A percentile compares a stretch with the other conserved stretches of the same genome.
These are phyloP conservation scores for Leptodactylus fuscus DNA, from an alignment of 2,113 vertebrate genomes.

Conservation along the genomic window DNA sequence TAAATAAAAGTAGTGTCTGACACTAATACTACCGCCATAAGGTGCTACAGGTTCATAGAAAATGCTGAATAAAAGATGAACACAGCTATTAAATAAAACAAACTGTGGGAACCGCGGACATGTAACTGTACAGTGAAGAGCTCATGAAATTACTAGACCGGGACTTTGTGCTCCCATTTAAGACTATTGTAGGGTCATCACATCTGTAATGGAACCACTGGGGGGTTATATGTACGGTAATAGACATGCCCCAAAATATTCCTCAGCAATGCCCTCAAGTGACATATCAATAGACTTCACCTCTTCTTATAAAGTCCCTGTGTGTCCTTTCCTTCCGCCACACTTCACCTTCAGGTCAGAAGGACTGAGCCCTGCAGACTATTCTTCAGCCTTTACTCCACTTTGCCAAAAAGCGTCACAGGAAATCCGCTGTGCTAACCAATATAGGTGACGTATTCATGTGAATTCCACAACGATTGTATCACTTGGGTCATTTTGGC, in stretches of 20 bases:
- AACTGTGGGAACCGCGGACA: not conserved
- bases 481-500: slow-evolving; percentile 70
- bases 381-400: not conserved
- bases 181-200: not conserved
- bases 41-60: slow-evolving; percentile 38
- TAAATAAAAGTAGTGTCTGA: slow-evolving; percentile 24
- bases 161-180: not conserved
- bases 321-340: not conserved
- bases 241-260: not conserved
- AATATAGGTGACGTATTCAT: slow-evolving; percentile 37
- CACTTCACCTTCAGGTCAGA: not conserved
- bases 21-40: slow-evolving; percentile 21
- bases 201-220: not conserved
- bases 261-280: not conserved
- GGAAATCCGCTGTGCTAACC: slow-evolving; percentile 4
- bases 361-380: not conserved
- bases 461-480: slow-evolving; percentile 52
- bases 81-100: not conserved
- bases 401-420: not conserved
- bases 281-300: not conserved
- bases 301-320: no score
- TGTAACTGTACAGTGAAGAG: not conserved
- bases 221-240: not conserved
- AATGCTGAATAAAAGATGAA: not conserved
- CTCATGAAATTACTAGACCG: not conserved